Conservation (phyloP, 2,797 vertebrate genomes). For the Anguilla obscura region DNA sequence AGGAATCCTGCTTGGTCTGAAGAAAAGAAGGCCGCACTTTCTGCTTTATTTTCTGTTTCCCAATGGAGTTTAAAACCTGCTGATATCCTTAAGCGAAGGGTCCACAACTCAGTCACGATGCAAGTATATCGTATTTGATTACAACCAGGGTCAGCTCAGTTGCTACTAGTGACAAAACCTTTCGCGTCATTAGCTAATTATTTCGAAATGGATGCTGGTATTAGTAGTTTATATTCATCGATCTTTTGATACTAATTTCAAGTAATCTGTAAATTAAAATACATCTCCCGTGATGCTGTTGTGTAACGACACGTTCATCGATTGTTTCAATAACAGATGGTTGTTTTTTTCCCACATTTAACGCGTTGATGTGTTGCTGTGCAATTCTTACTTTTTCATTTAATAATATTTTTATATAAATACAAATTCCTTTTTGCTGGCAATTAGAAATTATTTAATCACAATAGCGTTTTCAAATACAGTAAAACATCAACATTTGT, state of each 20-base stretch:
- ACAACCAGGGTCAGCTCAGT: background rate
- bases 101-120: background rate
- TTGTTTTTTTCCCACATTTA: background rate
- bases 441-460: background rate
- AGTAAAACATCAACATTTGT: background rate
- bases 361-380: background rate
- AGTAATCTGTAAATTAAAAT: background rate
- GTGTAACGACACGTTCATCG: background rate
- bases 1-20: background rate
- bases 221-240: conserved; percentile 37
- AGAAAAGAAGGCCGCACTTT: background rate
- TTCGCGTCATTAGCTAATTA: conserved; percentile 36
- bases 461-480: background rate
- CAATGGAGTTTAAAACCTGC: background rate
- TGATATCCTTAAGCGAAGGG: background rate
- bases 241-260: background rate
- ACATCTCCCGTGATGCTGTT: conserved; percentile 10
- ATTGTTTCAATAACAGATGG: background rate
- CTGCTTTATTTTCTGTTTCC: background rate
- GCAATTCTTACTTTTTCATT: background rate
- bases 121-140: conserved; percentile 11
- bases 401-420: background rate
- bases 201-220: conserved; percentile 42
- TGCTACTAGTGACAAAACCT: conserved; percentile 10
- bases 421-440: background rate